Conservation (phyloP, 2,797 vertebrate species). For the Lepilemur septentrionalis region DNA sequence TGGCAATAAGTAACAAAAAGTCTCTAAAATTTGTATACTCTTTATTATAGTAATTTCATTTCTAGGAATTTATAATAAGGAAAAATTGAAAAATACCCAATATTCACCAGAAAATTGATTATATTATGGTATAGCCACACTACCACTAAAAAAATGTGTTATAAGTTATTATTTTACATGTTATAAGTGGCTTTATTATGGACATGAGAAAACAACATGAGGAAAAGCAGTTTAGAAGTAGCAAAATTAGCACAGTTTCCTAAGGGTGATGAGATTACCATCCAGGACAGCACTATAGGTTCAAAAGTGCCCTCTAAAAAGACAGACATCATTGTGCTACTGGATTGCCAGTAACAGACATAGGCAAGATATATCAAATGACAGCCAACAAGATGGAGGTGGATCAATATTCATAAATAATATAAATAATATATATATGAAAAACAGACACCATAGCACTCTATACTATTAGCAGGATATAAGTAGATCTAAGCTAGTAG, state of each 20-base stretch:
- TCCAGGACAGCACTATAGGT: background rate
- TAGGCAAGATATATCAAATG: background rate
- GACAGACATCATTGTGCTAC: background rate
- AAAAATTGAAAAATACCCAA: slow-evolving; percentile 20
- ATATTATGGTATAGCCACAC: background rate
- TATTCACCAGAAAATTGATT: background rate
- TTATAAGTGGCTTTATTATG: slow-evolving; percentile 16
- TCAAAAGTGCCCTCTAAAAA: background rate
- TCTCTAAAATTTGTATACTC: background rate
- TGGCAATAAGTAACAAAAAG: background rate
- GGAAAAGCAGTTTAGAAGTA: slow-evolving; percentile 1
- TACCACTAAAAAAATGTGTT: background rate
- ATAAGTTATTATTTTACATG: background rate
- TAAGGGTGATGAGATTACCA: background rate
- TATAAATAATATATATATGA: background rate
- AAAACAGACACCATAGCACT: background rate
- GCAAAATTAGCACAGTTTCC: background rate
- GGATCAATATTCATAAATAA: background rate
- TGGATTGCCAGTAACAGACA: background rate
- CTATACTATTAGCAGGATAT: background rate
- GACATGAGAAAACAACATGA: background rate
- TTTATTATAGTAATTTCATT: background rate
- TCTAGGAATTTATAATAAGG: background rate
- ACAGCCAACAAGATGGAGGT: background rate
- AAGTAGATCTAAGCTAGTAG: background rate